Evolutionary conservation across 2,888 invertebrate genomes (phyloP).

Genomic region (Siphonodentalium dalli): DNA sequence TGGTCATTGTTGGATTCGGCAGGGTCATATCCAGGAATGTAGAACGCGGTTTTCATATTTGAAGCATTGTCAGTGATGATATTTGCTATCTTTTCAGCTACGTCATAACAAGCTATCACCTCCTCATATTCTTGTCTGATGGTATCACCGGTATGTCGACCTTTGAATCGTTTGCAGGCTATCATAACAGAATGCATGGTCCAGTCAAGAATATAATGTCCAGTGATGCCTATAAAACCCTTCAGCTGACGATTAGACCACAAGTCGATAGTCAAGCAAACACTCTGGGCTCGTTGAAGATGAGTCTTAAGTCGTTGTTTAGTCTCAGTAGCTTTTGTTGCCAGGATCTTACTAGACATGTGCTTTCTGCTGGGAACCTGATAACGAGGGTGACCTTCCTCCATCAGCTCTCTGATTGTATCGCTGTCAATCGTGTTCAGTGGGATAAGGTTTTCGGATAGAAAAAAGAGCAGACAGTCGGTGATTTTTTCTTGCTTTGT

Average conservation of each 20-base stretch:
- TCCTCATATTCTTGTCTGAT: conserved; percentile 27
- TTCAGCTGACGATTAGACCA: conserved; percentile 26
- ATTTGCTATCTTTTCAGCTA: conserved; percentile 9
- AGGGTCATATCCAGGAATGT: conserved; percentile 8
- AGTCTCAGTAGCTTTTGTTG: conserved; percentile 9
- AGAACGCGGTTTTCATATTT: conserved; percentile 24
- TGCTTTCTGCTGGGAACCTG: conserved; percentile 3
- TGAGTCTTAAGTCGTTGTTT: conserved; percentile 1
- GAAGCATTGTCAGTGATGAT: conserved; percentile 27
- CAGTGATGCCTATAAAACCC: conserved; percentile 24
- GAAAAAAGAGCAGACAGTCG: too few species aligned
- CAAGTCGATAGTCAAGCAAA: conserved; percentile 25
- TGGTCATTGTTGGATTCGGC: too few species aligned
- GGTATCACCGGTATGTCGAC: conserved; percentile 20
- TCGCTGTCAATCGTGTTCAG: too few species aligned
- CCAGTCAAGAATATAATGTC: conserved; percentile 19
- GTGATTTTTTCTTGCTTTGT: too few species aligned
- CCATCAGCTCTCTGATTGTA: too few species aligned
- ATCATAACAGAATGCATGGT: conserved; percentile 18
- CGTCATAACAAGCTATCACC: conserved; percentile 12
- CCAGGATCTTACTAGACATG: conserved; percentile 8
- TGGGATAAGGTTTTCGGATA: too few species aligned
- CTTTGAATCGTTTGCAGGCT: conserved; percentile 14
- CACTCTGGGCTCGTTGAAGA: conserved; percentile 18
- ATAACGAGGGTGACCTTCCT: too few species aligned